Evolutionary conservation across 2,888 invertebrate genomes (phyloP).

Genomic region (Athalia rosae): DNA sequence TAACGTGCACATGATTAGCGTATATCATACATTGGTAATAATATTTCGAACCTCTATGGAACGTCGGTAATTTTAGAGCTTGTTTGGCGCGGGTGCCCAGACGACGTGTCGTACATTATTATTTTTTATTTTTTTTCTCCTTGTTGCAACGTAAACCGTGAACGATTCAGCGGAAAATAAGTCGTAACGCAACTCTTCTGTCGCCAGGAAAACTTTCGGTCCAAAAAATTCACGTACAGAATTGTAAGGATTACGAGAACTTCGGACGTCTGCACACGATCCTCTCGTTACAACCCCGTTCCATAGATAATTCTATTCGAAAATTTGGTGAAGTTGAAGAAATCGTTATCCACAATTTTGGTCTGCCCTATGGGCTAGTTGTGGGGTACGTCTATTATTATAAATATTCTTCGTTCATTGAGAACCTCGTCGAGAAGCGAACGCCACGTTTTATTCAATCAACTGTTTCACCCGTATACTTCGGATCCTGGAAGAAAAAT

Average conservation of each 20-base stretch:
- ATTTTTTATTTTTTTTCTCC: too few relatives aligned
- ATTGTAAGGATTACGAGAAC: too few relatives aligned
- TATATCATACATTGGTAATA: background rate
- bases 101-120: background rate
- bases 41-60: slow-evolving; percentile 15
- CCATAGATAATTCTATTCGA: too few relatives aligned
- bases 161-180: too few relatives aligned
- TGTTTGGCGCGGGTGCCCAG: slow-evolving; percentile 41
- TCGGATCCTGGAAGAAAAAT: background rate
- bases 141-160: too few relatives aligned
- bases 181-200: too few relatives aligned
- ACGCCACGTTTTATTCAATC: slow-evolving; percentile 17
- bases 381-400: background rate
- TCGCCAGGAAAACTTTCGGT: too few relatives aligned
- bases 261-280: too few relatives aligned
- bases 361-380: background rate
- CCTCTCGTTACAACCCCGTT: too few relatives aligned
- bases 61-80: slow-evolving; percentile 40
- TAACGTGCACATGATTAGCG: background rate
- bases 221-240: too few relatives aligned
- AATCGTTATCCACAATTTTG: background rate
- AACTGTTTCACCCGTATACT: background rate
- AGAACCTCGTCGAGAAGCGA: background rate
- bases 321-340: background rate
- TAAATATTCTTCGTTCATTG: slow-evolving; percentile 1